phyloP scores from a whole-genome alignment of 2,888 invertebrate species.

The Lasioglossum oenotherae region DNA sequence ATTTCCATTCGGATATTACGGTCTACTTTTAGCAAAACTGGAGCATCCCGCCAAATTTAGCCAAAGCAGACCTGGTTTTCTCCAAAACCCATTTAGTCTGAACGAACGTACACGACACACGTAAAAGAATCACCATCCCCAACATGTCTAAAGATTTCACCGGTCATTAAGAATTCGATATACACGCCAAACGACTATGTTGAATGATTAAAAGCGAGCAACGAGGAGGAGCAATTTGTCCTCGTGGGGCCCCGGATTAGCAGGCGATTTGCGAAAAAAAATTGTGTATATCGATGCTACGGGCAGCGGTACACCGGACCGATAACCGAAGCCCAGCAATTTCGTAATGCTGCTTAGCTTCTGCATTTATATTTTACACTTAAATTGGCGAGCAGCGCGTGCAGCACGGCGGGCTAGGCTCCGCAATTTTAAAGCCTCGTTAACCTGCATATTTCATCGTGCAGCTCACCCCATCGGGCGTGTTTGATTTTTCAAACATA shows the following conservation, averaged over 20 bases:
- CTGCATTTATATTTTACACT: constrained; percentile 44
- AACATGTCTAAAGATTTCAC: background rate
- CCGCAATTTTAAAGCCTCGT: constrained; percentile 42
- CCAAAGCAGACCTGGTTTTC: background rate
- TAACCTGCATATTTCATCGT: constrained; percentile 46
- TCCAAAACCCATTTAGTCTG: background rate
- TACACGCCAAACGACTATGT: background rate
- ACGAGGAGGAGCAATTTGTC: background rate
- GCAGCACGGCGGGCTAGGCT: background rate
- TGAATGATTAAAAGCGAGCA: background rate
- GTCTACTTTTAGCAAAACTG: background rate
- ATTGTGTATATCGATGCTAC: constrained; percentile 14
- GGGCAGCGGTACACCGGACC: background rate
- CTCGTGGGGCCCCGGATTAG: background rate
- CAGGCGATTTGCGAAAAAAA: constrained; percentile 13
- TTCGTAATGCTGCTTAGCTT: constrained; percentile 32
- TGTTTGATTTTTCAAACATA: constrained; percentile 41
- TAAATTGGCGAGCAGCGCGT: constrained; percentile 22
- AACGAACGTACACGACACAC: background rate
- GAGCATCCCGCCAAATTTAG: background rate
- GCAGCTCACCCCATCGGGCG: constrained; percentile 7
- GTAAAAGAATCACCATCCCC: background rate
- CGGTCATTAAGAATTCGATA: background rate
- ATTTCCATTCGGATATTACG: background rate
- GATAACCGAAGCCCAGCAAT: constrained; percentile 16